Evolutionary conservation across 2,797 vertebrate genomes (phyloP), one percentile per base, ranked within the genome.

Genomic region (Takifugu ocellatus): DNA sequence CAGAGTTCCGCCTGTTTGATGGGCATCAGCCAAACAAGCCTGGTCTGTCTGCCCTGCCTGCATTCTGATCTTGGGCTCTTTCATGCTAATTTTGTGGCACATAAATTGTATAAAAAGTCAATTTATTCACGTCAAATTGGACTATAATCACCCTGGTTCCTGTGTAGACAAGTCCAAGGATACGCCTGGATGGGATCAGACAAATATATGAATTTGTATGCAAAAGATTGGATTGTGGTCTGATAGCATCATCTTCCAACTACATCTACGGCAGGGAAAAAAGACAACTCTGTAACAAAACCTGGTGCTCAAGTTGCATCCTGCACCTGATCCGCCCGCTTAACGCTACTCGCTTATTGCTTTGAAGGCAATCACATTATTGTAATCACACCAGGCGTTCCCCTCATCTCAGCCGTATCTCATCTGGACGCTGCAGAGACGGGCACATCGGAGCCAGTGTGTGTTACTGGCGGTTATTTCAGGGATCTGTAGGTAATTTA

Each of bases 1-100:
- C 42, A 78, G 59, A 66, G 66, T 66, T 68, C 69, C 77, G 83
- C 79, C 78, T 83, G 79, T 72, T 73, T 54, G 14, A 48, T 77
- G 73, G 76, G 60, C 61, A 10, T 70, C 17, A 6, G 66, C 70
- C 68, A 82, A 72, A 71, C 11, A 46, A 27, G 63, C n/a, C 51
- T 21, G 43, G 25, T 59, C 50, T 59, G 51, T 25, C 27, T 7
- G 15, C 56, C 51, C 24, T 49, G 43, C 66, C 54, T 70, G 26
- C n/a, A 57, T 59, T 58, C 55, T 64, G 48, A 24, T 24, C 33
- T 36, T 21, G 42, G 33, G 5, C 17, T 47, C 33, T 48, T 17
- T 17, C 25, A 44, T 25, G 2, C 27, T 27, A 14, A 48, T 43
- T 12, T 26, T 10, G 3, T 53, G 50, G 51, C 2, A 6, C 2